Base-by-base conservation (phyloP, 2,113 vertebrate genomes). In the Phyllostomus discolor region DNA sequence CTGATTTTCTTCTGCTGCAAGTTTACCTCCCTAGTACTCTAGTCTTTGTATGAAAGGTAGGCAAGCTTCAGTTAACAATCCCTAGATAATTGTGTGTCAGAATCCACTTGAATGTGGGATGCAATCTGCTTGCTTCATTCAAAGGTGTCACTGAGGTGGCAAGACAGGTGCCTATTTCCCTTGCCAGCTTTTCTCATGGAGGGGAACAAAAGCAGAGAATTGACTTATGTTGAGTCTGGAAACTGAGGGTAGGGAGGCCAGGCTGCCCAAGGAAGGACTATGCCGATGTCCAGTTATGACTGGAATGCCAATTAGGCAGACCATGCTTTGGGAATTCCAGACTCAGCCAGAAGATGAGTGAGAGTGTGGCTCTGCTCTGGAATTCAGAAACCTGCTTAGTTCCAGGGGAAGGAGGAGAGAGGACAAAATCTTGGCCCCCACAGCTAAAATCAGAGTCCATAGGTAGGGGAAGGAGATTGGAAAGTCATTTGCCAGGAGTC, bases 331-430 rank as follows among this genome's bases (percentile, higher is more conserved):
- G 57, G 41, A 94, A 96, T 94, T 97, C 50, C 28, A 79, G 85
- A 90, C n/a, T 95, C n/a, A n/a, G 79, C 33, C 54, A 79, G n/a
- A 83, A 38, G 72, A 85, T 90, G n/a, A 62, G 4, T 22, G 33
- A 88, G 70, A 89, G 8, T 72, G 33, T 82, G 66, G 50, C 14
- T 72, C 50, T 94, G 54, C n/a, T 76, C 67, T 93, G 66, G 35
- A 95, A 90, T 48, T 91, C 35, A 79, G 85, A 94, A 97, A 94
- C 31, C 20, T 85, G n/a, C 76, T 90, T 81, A 7, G 20, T 57
- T 50, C 84, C 50, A 92, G 41, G 11, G 80, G 84, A 78, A 88
- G 12, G 33, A 92, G 48, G 57, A 41, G n/a, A 24, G 48, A 2
- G 59, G 41, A 46, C 35, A 62, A 59, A 76, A 46, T 20, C 16